Evolutionary conservation across 2,113 vertebrate species (phyloP).

Genomic region (Cephalopholis sonnerati): DNA sequence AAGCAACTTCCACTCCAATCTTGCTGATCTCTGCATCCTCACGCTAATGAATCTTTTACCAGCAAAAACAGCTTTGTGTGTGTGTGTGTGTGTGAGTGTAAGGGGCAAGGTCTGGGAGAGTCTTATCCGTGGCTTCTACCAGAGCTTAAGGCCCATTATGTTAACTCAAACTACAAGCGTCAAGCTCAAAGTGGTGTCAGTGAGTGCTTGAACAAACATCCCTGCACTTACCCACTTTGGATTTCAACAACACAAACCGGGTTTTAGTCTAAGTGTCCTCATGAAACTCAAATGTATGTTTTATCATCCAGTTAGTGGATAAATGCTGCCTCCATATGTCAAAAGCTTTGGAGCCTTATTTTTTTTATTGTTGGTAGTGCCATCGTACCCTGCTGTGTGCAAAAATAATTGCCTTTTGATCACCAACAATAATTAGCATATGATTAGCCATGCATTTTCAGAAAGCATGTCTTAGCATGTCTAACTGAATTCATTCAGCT

Average conservation of each 20-base stretch:
- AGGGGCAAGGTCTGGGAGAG: conserved; percentile 2
- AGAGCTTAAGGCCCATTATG: conserved; percentile 69
- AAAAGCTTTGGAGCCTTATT: neutral
- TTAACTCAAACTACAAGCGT: conserved; percentile 47
- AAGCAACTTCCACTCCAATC: conserved; percentile 75
- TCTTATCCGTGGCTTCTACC: conserved; percentile 57
- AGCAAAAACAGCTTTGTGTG: conserved; percentile 33
- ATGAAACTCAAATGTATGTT: conserved; percentile 47
- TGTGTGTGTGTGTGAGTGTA: conserved; percentile 22
- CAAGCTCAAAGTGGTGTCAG: conserved; percentile 49
- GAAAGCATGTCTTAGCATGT: conserved; percentile 24
- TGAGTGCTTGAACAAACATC: conserved; percentile 59
- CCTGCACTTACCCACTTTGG: conserved; percentile 51
- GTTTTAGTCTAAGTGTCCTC: conserved; percentile 28
- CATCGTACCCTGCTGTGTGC: neutral
- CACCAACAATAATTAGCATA: conserved; percentile 34
- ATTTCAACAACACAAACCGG: conserved; percentile 47
- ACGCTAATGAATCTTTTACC: conserved; percentile 79
- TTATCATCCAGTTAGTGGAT: conserved; percentile 12
- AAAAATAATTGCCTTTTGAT: conserved; percentile 39
- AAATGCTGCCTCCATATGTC: conserved; percentile 9
- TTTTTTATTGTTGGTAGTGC: too few relatives aligned
- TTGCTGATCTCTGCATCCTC: conserved; percentile 78
- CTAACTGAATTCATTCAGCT: neutral
- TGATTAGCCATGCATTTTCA: conserved; percentile 20